Evolutionary conservation across 2,113 vertebrate genomes (phyloP).

Genomic region (Xiphorhynchus elegans): DNA sequence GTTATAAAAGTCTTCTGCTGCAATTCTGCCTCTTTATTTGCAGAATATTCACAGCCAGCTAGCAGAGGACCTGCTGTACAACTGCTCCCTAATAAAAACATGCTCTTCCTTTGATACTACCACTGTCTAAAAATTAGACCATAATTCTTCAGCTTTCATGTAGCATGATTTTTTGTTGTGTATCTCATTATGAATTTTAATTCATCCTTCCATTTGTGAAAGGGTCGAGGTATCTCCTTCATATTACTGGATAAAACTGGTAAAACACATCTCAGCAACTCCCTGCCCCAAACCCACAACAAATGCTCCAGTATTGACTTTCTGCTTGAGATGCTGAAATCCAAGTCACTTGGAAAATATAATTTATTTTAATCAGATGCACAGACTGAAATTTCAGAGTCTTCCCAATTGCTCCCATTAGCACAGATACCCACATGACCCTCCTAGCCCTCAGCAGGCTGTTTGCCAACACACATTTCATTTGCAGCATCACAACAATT

Average conservation of each 20-base stretch:
- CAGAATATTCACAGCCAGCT: neutral
- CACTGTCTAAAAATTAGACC: neutral
- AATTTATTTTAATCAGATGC: neutral
- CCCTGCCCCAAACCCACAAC: neutral
- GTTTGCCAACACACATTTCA: neutral
- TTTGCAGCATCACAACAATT: neutral
- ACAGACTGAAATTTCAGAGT: neutral
- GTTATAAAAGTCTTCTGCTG: neutral
- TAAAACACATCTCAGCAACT: neutral
- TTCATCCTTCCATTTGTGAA: neutral
- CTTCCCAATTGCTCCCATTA: neutral
- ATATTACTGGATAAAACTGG: neutral
- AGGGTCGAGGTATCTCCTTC: neutral
- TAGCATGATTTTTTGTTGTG: neutral
- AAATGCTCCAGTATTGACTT: neutral
- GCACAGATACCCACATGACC: neutral
- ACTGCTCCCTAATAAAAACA: neutral
- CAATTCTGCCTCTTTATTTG: neutral
- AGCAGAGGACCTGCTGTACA: neutral
- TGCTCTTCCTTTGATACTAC: neutral
- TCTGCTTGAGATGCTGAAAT: neutral
- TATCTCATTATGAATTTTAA: neutral
- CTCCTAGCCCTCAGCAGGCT: neutral
- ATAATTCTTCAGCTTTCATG: neutral
- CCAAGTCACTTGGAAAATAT: neutral